Percentiles rank a stretch among this genome's conserved stretches.
Conservation (phyloP, 2,888 invertebrate genomes). For the Pseudanteris insignis region DNA sequence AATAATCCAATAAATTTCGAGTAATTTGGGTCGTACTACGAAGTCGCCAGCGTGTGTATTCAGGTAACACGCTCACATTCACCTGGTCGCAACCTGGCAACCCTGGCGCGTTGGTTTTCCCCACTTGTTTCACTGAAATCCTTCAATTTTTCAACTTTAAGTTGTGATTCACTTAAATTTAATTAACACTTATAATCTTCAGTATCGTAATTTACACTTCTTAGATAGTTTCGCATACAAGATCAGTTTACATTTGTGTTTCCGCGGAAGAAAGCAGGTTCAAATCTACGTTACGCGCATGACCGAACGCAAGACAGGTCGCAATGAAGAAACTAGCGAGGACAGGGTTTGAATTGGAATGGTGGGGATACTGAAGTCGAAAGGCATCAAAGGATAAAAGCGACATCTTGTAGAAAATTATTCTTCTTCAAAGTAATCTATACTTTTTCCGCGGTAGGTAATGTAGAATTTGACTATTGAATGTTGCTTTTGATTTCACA, state of each 20-base stretch:
- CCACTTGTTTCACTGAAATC: slow-evolving; percentile 36
- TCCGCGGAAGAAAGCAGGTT: slow-evolving; percentile 33
- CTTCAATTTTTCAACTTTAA: too few species aligned
- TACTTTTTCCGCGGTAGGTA: too few species aligned
- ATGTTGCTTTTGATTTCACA: too few species aligned
- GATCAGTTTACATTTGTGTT: slow-evolving; percentile 20
- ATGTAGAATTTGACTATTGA: too few species aligned
- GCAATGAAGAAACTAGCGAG: slow-evolving; percentile 1
- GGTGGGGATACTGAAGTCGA: too few species aligned
- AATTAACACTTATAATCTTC: too few species aligned
- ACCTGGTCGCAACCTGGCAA: slow-evolving; percentile 46
- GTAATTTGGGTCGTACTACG: slow-evolving; percentile 31
- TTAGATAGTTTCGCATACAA: slow-evolving; percentile 4
- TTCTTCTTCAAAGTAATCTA: too few species aligned
- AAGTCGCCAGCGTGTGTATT: slow-evolving; percentile 30
- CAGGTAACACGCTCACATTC: slow-evolving; percentile 44
- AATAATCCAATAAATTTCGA: slow-evolving; percentile 11
- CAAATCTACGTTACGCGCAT: slow-evolving; percentile 33
- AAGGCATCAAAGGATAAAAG: too few species aligned
- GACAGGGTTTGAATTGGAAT: too few species aligned
- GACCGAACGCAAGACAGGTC: slow-evolving; percentile 43
- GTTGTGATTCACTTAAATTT: too few species aligned
- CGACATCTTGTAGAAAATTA: too few species aligned
- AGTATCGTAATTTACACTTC: not conserved
- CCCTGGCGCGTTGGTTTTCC: slow-evolving; percentile 35